A percentile compares a stretch with the other conserved stretches of the same genome.
phyloP scores from a whole-genome alignment of 2,888 invertebrate species.

The Hemithea aestivaria region DNA sequence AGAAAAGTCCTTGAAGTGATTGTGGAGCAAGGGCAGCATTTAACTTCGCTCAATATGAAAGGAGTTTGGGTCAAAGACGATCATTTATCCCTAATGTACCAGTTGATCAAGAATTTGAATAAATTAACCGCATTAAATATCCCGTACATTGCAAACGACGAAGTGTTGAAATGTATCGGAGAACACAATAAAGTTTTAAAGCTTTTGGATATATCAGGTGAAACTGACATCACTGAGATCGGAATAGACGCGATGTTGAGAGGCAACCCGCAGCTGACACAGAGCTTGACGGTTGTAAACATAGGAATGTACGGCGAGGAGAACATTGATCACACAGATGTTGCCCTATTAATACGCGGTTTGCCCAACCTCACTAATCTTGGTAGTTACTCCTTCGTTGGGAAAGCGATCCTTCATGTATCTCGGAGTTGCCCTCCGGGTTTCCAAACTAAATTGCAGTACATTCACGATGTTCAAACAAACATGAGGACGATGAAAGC shows the following conservation, averaged over 20 bases:
- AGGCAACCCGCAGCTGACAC: slow-evolving; percentile 72
- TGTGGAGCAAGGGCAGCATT: slow-evolving; percentile 80
- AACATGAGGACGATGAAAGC: slow-evolving; percentile 79
- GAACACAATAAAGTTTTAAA: slow-evolving; percentile 77
- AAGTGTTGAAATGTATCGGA: slow-evolving; percentile 80
- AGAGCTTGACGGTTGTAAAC: slow-evolving; percentile 80
- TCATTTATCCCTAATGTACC: slow-evolving; percentile 80
- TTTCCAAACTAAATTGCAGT: slow-evolving; percentile 82
- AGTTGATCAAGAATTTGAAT: slow-evolving; percentile 79
- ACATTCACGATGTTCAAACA: slow-evolving; percentile 83
- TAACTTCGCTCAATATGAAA: slow-evolving; percentile 83
- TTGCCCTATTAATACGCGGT: slow-evolving; percentile 80
- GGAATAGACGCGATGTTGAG: slow-evolving; percentile 80
- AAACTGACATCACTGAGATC: slow-evolving; percentile 83
- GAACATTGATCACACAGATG: slow-evolving; percentile 82
- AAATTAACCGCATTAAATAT: slow-evolving; percentile 81
- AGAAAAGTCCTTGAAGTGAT: slow-evolving; percentile 83
- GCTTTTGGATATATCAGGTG: slow-evolving; percentile 83
- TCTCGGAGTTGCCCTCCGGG: slow-evolving; percentile 70
- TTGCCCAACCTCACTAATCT: slow-evolving; percentile 82
- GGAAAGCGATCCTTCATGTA: slow-evolving; percentile 79
- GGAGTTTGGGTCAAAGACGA: slow-evolving; percentile 87
- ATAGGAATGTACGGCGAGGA: slow-evolving; percentile 85
- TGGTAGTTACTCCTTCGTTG: slow-evolving; percentile 84
- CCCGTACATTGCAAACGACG: slow-evolving; percentile 85